Evolutionary conservation across 2,113 vertebrate genomes (phyloP).

Genomic region (Calidris pygmaea): DNA sequence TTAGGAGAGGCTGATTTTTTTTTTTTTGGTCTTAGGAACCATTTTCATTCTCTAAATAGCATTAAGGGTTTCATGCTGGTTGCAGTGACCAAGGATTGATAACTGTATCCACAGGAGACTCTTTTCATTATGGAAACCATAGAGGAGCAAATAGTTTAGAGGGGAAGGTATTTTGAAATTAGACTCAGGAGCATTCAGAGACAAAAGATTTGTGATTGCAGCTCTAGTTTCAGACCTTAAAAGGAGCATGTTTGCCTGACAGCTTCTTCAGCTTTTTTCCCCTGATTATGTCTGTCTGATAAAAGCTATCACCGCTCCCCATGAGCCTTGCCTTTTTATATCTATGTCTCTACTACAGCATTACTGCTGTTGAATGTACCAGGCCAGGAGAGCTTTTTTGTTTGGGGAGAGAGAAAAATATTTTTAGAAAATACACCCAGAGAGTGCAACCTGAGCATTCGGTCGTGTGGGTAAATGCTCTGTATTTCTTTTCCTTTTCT

Average conservation of each 20-base stretch:
- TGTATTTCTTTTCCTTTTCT: background rate
- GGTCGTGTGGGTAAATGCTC: background rate
- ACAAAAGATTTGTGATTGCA: background rate
- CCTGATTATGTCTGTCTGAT: background rate
- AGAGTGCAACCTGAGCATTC: background rate
- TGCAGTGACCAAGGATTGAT: background rate
- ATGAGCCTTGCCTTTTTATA: background rate
- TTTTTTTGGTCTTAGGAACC: background rate
- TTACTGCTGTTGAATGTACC: background rate
- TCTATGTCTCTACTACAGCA: background rate
- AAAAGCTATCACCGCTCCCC: background rate
- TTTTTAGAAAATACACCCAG: background rate
- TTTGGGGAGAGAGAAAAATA: background rate
- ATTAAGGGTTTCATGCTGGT: background rate
- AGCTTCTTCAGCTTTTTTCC: background rate
- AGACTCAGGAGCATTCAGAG: background rate
- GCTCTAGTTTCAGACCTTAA: background rate
- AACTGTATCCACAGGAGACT: background rate
- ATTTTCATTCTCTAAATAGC: slow-evolving; percentile 19
- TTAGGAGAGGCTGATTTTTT: background rate
- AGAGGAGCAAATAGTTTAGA: background rate
- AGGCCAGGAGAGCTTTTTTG: background rate
- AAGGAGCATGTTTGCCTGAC: background rate
- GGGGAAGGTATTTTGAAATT: slow-evolving; percentile 11
- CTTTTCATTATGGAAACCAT: slow-evolving; percentile 1